Base-by-base conservation (phyloP, 2,797 vertebrate species). In the Anabacerthia variegaticeps region DNA sequence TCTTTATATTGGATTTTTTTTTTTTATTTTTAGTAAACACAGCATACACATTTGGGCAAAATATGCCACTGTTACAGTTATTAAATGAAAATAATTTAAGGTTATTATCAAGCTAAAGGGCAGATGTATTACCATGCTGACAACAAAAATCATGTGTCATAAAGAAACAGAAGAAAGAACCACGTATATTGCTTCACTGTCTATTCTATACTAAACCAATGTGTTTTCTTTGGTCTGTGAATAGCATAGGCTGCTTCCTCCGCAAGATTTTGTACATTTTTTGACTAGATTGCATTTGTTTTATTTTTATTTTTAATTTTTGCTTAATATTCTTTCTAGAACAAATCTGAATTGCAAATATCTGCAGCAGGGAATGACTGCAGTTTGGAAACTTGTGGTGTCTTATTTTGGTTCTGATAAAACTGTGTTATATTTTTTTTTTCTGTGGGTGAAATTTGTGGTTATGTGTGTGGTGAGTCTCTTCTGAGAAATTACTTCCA, bases 61-160 rank as follows among this genome's bases (percentile, higher is more conserved):
- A 94, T 56, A 82, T 14, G 54, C 23, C 61, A 54, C 15, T 51
- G 15, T 59, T 80, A 36, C 10, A 74, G 36, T 23, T 78, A 69
- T 88, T 77, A 91, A 85, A 66, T 72, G 46, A 72, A 88, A 95
- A 89, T 48, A 94, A 69, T 65, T 51, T 66, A 66, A 58, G 78
- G 56, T 16, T 54, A 10, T 86, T 89, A 85, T 91, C 27, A 80
- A 83, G 43, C 43, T 95, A 91, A 91, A 4, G 10, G 87, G 75
- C 36, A 78, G 83, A 89, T n/a, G 8, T 3, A 80, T 92, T 80
- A 54, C 52, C 56, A 4, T 26, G 34, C 48, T 93, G 63, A 58
- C 56, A 59, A 61, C 44, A 76, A 86, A 95, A 86, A 37, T 17
- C 59, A 27, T 0, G 1, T 63, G 23, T 80, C 48, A 26, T 77